A percentile compares a stretch with the other conserved stretches of the same genome.
These are phyloP conservation scores for Coreoperca whiteheadi DNA, from an alignment of 2,113 vertebrate species.

Conservation along the genomic window DNA sequence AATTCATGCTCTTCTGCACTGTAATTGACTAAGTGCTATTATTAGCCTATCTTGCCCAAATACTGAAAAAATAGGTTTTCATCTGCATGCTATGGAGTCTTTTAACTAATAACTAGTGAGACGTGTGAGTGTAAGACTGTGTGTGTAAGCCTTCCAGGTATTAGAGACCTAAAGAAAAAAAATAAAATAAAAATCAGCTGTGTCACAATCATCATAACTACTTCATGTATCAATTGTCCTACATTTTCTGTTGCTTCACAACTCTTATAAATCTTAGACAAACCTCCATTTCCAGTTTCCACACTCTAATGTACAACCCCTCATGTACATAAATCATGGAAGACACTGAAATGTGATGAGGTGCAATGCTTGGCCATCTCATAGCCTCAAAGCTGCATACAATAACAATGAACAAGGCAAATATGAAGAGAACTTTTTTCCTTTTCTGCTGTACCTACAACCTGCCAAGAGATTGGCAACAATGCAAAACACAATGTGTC, in stretches of 20 bases:
- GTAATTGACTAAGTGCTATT: slow-evolving; percentile 40
- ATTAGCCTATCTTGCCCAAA: slow-evolving; percentile 20
- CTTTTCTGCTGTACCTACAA: slow-evolving; percentile 2
- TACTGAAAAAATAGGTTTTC: not conserved
- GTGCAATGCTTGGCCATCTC: slow-evolving; percentile 23
- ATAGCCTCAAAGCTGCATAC: slow-evolving; percentile 13
- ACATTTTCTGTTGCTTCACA: slow-evolving; percentile 39
- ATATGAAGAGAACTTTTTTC: slow-evolving; percentile 35
- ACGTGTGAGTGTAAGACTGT: not conserved
- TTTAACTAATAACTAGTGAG: slow-evolving; percentile 20
- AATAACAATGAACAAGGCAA: slow-evolving; percentile 35
- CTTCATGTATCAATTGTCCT: not conserved
- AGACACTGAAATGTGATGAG: slow-evolving; percentile 32
- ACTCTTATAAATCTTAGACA: slow-evolving; percentile 34
- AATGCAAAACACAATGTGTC: slow-evolving; percentile 34
- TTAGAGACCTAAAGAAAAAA: not conserved
- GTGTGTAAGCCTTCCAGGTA: not conserved
- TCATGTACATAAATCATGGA: slow-evolving; percentile 39
- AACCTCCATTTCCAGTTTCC: slow-evolving; percentile 48
- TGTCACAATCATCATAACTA: not conserved
- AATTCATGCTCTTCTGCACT: slow-evolving; percentile 39
- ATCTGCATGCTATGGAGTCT: slow-evolving; percentile 3
- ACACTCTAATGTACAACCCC: slow-evolving; percentile 39
- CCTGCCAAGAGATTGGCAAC: slow-evolving; percentile 45
- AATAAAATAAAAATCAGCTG: not conserved